Evolutionary conservation across 2,888 invertebrate genomes (phyloP), one percentile per base, ranked within the genome.

Genomic region (Amblyjoppa fuscipennis): DNA sequence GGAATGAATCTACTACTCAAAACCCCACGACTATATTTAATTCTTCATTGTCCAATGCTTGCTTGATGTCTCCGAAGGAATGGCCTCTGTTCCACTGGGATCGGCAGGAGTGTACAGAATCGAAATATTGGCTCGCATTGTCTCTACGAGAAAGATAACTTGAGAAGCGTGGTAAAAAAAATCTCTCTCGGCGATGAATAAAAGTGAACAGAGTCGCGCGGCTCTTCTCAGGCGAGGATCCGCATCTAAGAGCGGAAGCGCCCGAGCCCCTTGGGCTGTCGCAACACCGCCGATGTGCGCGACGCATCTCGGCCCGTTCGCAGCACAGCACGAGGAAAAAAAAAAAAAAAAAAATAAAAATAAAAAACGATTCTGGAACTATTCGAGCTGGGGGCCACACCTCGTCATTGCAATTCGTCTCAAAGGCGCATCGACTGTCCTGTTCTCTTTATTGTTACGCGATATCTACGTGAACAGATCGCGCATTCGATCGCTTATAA

Each of bases 391-490:
- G 51, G 41, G 45, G 85, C 75, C 85, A 73, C 85, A 75, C 81
- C 85, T 85, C 66, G 69, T 71, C 51, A 31, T 68, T 74, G 80
- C 28, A 49, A 69, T 66, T 66, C 70, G 41, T 66, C 75, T 75
- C 49, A 81, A 77, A 68, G 81, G 84, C 76, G 66, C 81, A 77
- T 73, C 84, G 77, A 49, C 71, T 51, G 59, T n/a, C 61, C 20
- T 59, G 70, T 31, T 51, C 81, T 11, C 81, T 78, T 81, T 77
- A 83, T 83, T 83, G 80, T 85, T 80, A 77, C 28, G 61, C 85
- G 85, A 80, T 85, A 85, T 85, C 82, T 83, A 75, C 56, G 75
- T 71, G 76, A 83, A 79, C 83, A 73, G 73, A 83, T 85, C 82
- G 61, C 45, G 16, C 69, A 69, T 81, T 69, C 69, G 34, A 45